A percentile compares a stretch with the other conserved stretches of the same genome.
Conservation (phyloP, 2,888 invertebrate species). For the Buathra laborator region DNA sequence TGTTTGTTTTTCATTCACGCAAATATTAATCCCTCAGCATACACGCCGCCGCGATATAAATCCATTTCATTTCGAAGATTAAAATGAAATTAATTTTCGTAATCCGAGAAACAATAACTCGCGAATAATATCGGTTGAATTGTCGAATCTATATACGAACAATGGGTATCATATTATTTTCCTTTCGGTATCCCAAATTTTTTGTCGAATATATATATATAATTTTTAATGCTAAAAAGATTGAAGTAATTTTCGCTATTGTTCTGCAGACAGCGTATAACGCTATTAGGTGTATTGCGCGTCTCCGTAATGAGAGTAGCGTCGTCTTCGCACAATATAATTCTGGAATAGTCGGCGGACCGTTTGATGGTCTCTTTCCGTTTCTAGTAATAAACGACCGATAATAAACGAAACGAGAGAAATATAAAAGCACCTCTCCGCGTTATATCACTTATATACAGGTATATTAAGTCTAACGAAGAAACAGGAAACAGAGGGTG, state of each 20-base stretch:
- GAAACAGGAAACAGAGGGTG: slow-evolving; percentile 5
- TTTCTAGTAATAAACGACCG: slow-evolving; percentile 39
- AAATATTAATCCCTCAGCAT: slow-evolving; percentile 55
- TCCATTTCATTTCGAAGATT: slow-evolving; percentile 52
- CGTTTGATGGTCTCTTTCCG: background rate
- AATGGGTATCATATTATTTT: background rate
- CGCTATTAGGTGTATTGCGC: slow-evolving; percentile 1
- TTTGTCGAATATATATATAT: background rate
- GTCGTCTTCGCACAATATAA: background rate
- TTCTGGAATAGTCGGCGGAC: background rate
- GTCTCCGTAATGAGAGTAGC: background rate
- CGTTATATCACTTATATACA: slow-evolving; percentile 7
- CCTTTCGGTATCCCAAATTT: background rate
- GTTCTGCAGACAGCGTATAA: background rate
- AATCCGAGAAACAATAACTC: slow-evolving; percentile 54
- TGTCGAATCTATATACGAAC: background rate
- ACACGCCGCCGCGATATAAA: slow-evolving; percentile 26
- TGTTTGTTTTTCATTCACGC: slow-evolving; percentile 41
- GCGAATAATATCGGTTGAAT: slow-evolving; percentile 11
- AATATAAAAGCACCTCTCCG: slow-evolving; percentile 10
- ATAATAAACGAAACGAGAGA: slow-evolving; percentile 51
- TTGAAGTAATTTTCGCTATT: no score
- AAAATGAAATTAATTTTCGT: slow-evolving; percentile 62
- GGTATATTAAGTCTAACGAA: background rate
- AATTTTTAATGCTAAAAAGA: background rate